These are phyloP conservation scores for Microchirus variegatus DNA, from an alignment of 2,797 vertebrate genomes.

Conservation along the genomic window DNA sequence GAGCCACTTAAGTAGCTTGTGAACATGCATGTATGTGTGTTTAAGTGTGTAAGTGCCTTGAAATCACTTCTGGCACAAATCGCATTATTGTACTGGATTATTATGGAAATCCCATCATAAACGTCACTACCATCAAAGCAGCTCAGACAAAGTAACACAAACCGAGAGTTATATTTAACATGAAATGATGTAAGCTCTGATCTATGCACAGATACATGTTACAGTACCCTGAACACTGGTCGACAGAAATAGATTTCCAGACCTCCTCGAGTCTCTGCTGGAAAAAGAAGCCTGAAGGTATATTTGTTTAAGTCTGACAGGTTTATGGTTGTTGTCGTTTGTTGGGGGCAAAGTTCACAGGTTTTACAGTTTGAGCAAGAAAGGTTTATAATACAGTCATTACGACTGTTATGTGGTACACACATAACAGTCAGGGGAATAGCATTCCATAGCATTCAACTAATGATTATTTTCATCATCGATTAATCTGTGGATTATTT, in stretches of 20 bases:
- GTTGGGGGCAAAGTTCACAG: slow-evolving; percentile 40
- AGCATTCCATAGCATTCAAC: too few relatives aligned
- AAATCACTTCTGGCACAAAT: not conserved
- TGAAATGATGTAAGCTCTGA: not conserved
- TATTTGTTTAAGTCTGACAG: slow-evolving; percentile 38
- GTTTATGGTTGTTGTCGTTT: slow-evolving; percentile 57
- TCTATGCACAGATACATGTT: not conserved
- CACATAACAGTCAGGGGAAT: slow-evolving; percentile 17
- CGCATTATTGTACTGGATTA: not conserved
- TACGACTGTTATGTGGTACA: slow-evolving; percentile 14
- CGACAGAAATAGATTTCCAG: not conserved
- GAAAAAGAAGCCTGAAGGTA: slow-evolving; percentile 21
- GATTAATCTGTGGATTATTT: too few relatives aligned
- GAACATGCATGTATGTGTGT: slow-evolving; percentile 16
- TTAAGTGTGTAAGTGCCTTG: slow-evolving; percentile 20
- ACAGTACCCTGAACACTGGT: not conserved
- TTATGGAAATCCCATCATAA: too few relatives aligned
- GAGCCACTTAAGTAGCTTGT: slow-evolving; percentile 31
- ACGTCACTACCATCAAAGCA: too few relatives aligned
- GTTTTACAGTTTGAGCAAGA: slow-evolving; percentile 33
- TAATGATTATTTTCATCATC: too few relatives aligned
- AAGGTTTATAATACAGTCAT: slow-evolving; percentile 13
- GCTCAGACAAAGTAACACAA: too few relatives aligned
- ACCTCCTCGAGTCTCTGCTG: not conserved
- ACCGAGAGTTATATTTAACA: not conserved